These are phyloP conservation scores for Archocentrus centrarchus DNA, from an alignment of 2,113 vertebrate species.

Conservation along the genomic window DNA sequence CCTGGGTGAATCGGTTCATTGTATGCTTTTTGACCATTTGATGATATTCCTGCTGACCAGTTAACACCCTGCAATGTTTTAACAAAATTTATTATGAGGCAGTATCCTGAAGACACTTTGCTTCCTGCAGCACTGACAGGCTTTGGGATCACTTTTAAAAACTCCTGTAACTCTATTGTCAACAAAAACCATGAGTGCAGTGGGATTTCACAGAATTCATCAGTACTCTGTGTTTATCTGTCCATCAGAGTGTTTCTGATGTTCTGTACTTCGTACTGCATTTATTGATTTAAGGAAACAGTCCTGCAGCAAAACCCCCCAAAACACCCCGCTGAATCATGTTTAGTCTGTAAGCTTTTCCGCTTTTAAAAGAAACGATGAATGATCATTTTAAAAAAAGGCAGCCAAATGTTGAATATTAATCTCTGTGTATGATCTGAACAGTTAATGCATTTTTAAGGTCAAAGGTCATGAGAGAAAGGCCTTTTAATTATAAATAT, in stretches of 20 bases:
- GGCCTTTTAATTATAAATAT: neutral
- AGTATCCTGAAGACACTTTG: neutral
- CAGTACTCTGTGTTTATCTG: slow-evolving; percentile 1
- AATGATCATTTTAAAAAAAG: neutral
- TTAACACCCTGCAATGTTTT: neutral
- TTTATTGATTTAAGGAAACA: slow-evolving; percentile 42
- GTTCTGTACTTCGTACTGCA: slow-evolving; percentile 37
- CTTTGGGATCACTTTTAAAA: neutral
- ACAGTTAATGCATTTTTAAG: neutral
- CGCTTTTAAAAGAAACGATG: neutral
- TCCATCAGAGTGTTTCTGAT: slow-evolving; percentile 28
- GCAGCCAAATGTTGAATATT: neutral
- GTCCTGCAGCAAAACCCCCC: neutral
- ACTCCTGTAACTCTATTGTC: neutral
- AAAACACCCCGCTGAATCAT: no score
- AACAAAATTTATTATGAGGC: neutral
- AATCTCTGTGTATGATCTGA: neutral
- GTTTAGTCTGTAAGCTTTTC: no score
- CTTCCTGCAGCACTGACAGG: neutral
- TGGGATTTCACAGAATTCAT: slow-evolving; percentile 8
- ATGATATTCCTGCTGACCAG: neutral
- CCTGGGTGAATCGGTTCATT: neutral
- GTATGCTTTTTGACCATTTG: neutral
- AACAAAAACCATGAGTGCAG: neutral
- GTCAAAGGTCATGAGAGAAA: neutral